These are phyloP conservation scores for Calyptommatus sinebrachiatus DNA, from an alignment of 2,113 vertebrate genomes.

Conservation along the genomic window DNA sequence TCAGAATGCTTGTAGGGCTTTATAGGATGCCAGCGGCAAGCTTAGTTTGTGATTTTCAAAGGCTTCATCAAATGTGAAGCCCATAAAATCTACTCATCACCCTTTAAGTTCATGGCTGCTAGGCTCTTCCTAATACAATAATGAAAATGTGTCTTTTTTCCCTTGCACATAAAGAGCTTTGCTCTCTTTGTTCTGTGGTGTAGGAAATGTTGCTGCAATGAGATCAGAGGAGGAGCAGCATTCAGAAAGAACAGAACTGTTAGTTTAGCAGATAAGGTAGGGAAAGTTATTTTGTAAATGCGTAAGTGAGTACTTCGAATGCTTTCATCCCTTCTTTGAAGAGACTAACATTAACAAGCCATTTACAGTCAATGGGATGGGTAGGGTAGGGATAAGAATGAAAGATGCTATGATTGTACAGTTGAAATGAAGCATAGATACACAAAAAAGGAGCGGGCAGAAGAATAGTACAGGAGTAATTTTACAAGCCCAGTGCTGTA, in stretches of 20 bases:
- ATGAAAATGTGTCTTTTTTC: slow-evolving; percentile 5
- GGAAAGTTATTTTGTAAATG: neutral
- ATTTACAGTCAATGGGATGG: neutral
- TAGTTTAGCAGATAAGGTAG: neutral
- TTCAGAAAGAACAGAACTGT: neutral
- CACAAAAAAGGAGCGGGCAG: neutral
- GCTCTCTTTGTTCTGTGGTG: slow-evolving; percentile 16
- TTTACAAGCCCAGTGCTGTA: too few species aligned
- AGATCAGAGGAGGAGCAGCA: slow-evolving; percentile 2
- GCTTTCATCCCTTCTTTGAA: neutral
- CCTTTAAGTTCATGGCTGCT: neutral
- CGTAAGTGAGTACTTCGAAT: neutral
- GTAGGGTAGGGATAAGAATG: neutral
- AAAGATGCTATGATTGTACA: neutral
- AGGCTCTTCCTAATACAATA: slow-evolving; percentile 4
- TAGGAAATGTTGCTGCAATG: slow-evolving; percentile 13
- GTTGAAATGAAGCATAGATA: neutral
- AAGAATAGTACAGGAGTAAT: neutral
- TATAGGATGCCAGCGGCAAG: neutral
- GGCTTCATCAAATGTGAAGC: neutral
- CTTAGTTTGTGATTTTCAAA: neutral
- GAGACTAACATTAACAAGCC: neutral
- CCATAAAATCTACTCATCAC: neutral
- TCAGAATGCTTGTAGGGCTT: neutral
- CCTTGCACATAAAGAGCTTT: neutral